Evolutionary conservation across 2,113 vertebrate genomes (phyloP).

Genomic region (Polypterus senegalus): DNA sequence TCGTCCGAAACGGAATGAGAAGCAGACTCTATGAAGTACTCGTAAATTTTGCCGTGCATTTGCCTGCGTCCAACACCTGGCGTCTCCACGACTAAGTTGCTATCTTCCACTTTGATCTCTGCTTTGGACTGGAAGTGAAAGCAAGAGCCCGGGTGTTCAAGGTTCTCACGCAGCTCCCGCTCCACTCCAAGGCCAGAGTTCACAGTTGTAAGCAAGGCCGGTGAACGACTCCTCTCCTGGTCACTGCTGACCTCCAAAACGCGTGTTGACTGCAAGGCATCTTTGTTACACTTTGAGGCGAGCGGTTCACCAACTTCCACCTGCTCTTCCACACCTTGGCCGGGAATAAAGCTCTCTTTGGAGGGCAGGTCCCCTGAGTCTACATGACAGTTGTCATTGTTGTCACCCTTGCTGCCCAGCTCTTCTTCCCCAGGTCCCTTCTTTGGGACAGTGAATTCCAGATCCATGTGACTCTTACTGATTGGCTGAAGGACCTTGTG

Average conservation of each 20-base stretch:
- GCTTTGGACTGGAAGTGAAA: conserved; percentile 67
- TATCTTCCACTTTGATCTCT: conserved; percentile 64
- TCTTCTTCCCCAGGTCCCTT: neutral
- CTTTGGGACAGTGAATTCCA: too few species aligned
- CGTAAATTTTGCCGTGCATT: conserved; percentile 67
- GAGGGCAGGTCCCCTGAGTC: conserved; percentile 7
- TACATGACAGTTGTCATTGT: conserved; percentile 9
- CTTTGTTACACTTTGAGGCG: too few species aligned
- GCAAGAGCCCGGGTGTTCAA: conserved; percentile 28
- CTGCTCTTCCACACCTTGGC: too few species aligned
- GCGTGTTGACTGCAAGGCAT: too few species aligned
- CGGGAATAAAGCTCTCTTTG: neutral
- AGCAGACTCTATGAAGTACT: conserved; percentile 61
- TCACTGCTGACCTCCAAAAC: conserved; percentile 10
- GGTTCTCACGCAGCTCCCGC: conserved; percentile 42
- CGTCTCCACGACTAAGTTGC: conserved; percentile 33
- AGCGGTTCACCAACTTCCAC: too few species aligned
- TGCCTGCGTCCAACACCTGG: conserved; percentile 14
- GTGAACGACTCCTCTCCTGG: conserved; percentile 35
- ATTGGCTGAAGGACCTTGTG: too few species aligned
- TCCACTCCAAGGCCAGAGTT: conserved; percentile 46
- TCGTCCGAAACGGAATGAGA: conserved; percentile 43
- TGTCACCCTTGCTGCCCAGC: neutral
- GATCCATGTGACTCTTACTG: too few species aligned
- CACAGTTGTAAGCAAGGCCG: conserved; percentile 44